Base-by-base conservation (phyloP, 2,797 vertebrate species). In the Danio jaintianensis region DNA sequence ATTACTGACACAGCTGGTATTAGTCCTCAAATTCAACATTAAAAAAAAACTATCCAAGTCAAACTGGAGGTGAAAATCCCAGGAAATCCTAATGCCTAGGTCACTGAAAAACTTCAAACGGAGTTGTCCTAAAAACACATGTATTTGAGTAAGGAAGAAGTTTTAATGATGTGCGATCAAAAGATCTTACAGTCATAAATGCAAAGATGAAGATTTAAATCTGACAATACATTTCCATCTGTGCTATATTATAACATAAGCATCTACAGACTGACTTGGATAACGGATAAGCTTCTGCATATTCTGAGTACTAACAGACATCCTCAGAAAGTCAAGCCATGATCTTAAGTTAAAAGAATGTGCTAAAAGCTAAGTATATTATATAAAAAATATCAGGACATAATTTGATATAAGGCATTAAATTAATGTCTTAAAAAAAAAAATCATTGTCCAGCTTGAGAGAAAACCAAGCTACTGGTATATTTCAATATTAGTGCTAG, bases 1-100 rank as follows among this genome's bases (percentile, higher is more conserved):
- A 64, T 76, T 70, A 13, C 7, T 2, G 36, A 36, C 61, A 78
- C 63, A 70, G 70, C 43, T 83, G 78, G 10, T 74, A 45, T 7
- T 56, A 42, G 67, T 38, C 42, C 22, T 68, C 43, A 42, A 61
- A 58, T 29, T 9, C 15, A 52, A 68, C 18, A 53, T 6, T 16
- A 11, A 38, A 8, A 18, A 10, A 75, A 73, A 62, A 77, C 53
- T 53, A 64, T 69, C 40, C 50, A 58, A 75, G 18, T 52, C 7
- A 63, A 76, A 53, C 15, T 20, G 8, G 47, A 48, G 43, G 63
- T n/a, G 36, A 79, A 48, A 43, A 43, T 36, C 38, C 38, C n/a
- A 15, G 43, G 38, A n/a, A 79, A 74, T 52, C 66, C n/a, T 43
- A 13, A 79, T 69, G 42, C 59, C n/a, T 43, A 42, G n/a, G 52